phyloP scores from a whole-genome alignment of 2,888 invertebrate species.

The Timema podura region DNA sequence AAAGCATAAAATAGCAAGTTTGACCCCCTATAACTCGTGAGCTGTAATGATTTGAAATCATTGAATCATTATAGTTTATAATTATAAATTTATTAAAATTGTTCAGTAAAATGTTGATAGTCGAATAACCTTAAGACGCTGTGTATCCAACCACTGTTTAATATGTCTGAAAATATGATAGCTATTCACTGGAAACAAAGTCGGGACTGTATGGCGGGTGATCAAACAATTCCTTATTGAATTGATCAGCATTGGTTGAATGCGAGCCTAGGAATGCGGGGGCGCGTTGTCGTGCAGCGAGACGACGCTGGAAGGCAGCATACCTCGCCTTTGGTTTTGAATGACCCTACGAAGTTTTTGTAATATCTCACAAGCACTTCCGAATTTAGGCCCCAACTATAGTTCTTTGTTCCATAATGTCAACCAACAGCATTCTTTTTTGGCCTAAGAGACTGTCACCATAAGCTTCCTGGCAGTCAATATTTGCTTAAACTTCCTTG shows the following conservation, averaged over 20 bases:
- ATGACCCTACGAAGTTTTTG: conserved; percentile 5
- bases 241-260: not conserved
- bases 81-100: no score
- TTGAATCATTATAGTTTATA: no score
- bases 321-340: not conserved
- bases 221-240: conserved; percentile 7
- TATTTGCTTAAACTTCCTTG: no score
- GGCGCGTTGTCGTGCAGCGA: conserved; percentile 1
- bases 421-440: no score
- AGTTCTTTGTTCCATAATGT: no score
- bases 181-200: not conserved
- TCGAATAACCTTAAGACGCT: not conserved
- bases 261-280: not conserved
- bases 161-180: not conserved
- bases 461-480: no score
- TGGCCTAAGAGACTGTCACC: no score
- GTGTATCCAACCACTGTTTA: not conserved
- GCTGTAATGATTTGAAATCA: no score
- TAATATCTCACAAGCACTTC: not conserved
- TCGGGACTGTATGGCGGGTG: conserved; percentile 1
- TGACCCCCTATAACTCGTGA: no score
- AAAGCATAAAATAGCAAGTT: no score
- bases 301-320: conserved; percentile 2
- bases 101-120: no score
- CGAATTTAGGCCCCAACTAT: no score